Evolutionary conservation across 2,888 invertebrate species (phyloP).

Genomic region (Ariolimax columbianus): DNA sequence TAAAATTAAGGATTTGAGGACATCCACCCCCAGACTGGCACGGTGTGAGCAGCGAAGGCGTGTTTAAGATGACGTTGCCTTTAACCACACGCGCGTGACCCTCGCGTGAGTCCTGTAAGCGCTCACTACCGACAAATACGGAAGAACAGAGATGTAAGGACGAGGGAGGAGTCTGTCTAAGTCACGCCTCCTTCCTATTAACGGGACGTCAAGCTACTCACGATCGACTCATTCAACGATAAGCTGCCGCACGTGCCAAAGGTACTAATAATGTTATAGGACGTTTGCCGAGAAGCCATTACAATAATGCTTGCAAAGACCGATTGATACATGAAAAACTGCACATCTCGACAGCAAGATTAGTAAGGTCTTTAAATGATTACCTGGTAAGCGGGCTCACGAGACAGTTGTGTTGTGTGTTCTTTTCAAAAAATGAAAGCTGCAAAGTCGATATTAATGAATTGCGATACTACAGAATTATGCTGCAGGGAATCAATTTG

Average conservation of each 20-base stretch:
- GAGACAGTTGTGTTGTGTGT: too few relatives aligned
- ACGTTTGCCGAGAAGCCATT: background rate
- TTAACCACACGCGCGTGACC: background rate
- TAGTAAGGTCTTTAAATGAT: too few relatives aligned
- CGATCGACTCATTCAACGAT: background rate
- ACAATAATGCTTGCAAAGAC: background rate
- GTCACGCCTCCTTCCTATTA: background rate
- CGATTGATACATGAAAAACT: background rate
- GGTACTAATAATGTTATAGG: background rate
- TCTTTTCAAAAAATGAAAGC: too few relatives aligned
- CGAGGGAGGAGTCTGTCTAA: background rate
- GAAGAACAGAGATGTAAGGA: background rate
- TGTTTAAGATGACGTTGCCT: background rate
- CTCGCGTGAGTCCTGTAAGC: background rate
- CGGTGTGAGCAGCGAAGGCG: background rate
- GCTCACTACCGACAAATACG: background rate
- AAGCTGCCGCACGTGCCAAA: conserved; percentile 10
- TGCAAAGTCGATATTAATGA: too few relatives aligned
- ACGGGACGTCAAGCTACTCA: conserved; percentile 1
- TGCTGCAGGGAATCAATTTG: too few relatives aligned
- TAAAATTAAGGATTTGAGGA: background rate
- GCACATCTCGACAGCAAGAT: too few relatives aligned
- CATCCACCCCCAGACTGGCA: background rate
- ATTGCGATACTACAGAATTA: too few relatives aligned
- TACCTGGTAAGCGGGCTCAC: too few relatives aligned